phyloP scores from a whole-genome alignment of 30 jellyfish, hydroid and myxozoan genomes.

The Hydra vulgaris region DNA sequence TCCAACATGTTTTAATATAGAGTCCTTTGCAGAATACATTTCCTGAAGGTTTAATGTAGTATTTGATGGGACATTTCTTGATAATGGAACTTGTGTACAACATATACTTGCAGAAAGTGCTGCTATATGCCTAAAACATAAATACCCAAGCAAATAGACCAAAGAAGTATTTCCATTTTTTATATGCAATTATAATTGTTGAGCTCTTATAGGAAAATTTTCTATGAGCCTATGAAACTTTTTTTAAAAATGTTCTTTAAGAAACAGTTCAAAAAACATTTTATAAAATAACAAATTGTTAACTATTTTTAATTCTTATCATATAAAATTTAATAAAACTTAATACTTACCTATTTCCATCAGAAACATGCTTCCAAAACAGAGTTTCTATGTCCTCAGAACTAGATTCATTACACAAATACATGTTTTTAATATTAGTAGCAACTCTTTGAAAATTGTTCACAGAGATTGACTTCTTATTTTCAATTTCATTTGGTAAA shows the following conservation, averaged over 20 bases:
- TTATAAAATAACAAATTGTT: no score
- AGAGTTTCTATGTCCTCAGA: constrained; percentile 16
- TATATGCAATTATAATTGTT: no score
- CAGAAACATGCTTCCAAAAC: constrained; percentile 25
- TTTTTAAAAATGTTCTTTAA: no score
- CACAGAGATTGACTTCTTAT: constrained; percentile 9
- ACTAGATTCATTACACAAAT: background rate
- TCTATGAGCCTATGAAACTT: no score
- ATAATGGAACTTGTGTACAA: constrained; percentile 10
- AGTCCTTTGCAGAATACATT: background rate
- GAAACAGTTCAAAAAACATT: no score
- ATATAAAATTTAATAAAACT: no score
- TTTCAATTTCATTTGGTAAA: background rate
- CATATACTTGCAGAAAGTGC: constrained; percentile 12
- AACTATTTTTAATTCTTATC: no score
- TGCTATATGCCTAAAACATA: constrained; percentile 14
- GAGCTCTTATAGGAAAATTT: no score
- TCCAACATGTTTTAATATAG: constrained; percentile 22
- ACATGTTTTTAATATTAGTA: constrained; percentile 3
- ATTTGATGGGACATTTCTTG: background rate
- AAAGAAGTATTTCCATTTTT: background rate
- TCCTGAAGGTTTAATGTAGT: background rate
- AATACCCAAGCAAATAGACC: background rate
- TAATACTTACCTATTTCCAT: constrained; percentile 12
- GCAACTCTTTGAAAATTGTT: constrained; percentile 25